Conservation (phyloP, 2,113 vertebrate genomes). For the Lontra canadensis region DNA sequence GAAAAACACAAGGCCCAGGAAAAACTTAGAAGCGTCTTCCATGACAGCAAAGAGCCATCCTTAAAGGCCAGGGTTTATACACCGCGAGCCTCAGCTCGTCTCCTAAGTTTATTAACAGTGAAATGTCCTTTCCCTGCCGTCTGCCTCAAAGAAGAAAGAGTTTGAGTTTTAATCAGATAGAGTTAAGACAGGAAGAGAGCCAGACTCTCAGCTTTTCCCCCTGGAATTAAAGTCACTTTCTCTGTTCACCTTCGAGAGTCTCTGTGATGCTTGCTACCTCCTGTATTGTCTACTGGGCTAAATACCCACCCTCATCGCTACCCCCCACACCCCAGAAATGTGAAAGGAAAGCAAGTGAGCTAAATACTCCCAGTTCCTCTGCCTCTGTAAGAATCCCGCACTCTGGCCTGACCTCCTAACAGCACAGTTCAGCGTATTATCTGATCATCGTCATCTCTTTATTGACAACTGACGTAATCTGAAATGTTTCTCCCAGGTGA, state of each 20-base stretch:
- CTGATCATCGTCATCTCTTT: neutral
- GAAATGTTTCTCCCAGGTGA: neutral
- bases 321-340: neutral
- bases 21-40: neutral
- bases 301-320: neutral
- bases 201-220: neutral
- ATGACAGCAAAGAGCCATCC: too few relatives aligned
- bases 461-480: neutral
- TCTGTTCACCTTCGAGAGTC: neutral
- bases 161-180: neutral
- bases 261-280: neutral
- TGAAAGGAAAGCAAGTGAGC: neutral
- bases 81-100: fast-evolving
- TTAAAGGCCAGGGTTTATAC: neutral
- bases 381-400: too few relatives aligned
- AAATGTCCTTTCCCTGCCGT: neutral
- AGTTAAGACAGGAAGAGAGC: neutral
- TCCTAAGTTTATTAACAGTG: neutral
- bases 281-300: neutral
- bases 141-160: neutral
- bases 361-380: fast-evolving
- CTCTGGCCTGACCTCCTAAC: neutral
- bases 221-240: neutral
- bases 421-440: neutral
- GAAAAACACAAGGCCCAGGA: neutral